Conservation (phyloP, 2,113 vertebrate genomes). For the Aythya baeri region DNA sequence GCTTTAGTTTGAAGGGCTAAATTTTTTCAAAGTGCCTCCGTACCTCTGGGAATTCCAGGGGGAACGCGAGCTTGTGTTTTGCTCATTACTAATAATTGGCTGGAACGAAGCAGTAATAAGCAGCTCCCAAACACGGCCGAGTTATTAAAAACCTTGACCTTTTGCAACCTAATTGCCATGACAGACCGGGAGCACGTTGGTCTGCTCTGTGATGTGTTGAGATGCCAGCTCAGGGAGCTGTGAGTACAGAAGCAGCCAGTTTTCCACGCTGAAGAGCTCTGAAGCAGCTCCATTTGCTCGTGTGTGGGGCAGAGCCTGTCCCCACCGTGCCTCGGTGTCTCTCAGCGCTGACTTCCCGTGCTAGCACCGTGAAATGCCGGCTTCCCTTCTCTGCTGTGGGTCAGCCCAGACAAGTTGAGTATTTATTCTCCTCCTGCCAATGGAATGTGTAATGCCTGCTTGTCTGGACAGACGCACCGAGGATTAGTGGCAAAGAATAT, state of each 20-base stretch:
- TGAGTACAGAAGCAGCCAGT: background rate
- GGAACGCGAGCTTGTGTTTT: background rate
- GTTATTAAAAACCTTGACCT: slow-evolving; percentile 64
- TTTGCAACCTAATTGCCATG: slow-evolving; percentile 26
- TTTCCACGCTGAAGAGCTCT: background rate
- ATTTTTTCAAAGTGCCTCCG: background rate
- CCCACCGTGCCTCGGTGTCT: background rate
- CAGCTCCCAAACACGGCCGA: background rate
- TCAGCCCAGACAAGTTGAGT: slow-evolving; percentile 69
- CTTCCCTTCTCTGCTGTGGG: slow-evolving; percentile 21
- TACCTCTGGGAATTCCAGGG: slow-evolving; percentile 21
- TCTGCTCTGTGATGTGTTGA: background rate
- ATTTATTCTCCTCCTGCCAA: slow-evolving; percentile 63
- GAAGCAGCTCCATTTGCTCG: rapidly evolving
- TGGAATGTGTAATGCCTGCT: slow-evolving; percentile 72
- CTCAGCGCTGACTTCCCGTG: background rate
- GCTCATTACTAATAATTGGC: slow-evolving; percentile 35
- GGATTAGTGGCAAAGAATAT: slow-evolving; percentile 69
- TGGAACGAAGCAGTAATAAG: slow-evolving; percentile 43
- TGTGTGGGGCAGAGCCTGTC: background rate
- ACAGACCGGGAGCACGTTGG: slow-evolving; percentile 34
- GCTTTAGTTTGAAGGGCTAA: background rate
- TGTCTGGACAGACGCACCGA: slow-evolving; percentile 63
- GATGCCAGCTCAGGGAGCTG: background rate
- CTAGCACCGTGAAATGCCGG: background rate